These are phyloP conservation scores for Lutjanus argentimaculatus DNA, from an alignment of 2,797 vertebrate species.

Conservation along the genomic window DNA sequence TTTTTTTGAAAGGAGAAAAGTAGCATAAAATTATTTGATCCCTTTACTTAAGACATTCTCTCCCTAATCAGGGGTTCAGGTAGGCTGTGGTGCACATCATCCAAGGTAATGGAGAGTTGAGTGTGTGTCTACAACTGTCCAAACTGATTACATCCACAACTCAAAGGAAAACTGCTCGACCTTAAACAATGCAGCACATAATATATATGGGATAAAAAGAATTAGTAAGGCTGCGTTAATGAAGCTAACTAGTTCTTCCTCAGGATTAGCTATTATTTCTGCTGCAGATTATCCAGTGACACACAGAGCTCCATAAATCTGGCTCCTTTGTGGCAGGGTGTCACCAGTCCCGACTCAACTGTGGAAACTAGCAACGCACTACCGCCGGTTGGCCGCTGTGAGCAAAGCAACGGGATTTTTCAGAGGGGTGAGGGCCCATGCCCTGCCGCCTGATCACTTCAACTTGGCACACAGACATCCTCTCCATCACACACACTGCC, in stretches of 20 bases:
- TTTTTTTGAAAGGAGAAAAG: constrained; percentile 86
- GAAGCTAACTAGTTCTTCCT: constrained; percentile 52
- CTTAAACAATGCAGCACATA: constrained; percentile 53
- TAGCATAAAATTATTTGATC: constrained; percentile 87
- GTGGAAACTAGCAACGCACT: constrained; percentile 43
- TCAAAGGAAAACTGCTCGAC: constrained; percentile 51
- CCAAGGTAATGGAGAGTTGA: constrained; percentile 56
- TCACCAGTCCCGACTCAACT: constrained; percentile 56
- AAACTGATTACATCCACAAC: constrained; percentile 61
- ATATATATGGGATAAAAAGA: constrained; percentile 50
- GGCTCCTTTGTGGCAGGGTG: constrained; percentile 65
- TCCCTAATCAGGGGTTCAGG: constrained; percentile 78
- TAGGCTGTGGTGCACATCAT: constrained; percentile 63
- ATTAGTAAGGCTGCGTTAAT: constrained; percentile 56
- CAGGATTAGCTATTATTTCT: constrained; percentile 71
- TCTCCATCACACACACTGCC: constrained; percentile 87
- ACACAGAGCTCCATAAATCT: constrained; percentile 68
- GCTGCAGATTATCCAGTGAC: constrained; percentile 66
- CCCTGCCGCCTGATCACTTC: constrained; percentile 77
- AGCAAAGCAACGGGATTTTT: constrained; percentile 62
- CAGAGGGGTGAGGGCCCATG: constrained; percentile 60
- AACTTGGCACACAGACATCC: constrained; percentile 81
- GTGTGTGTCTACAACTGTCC: constrained; percentile 48
- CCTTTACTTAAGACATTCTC: constrained; percentile 79
- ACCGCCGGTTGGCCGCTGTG: constrained; percentile 44